Percentiles rank a stretch among this genome's conserved stretches.
These are phyloP conservation scores for Drosophila robusta DNA, from an alignment of 2,888 invertebrate species.

Conservation along the genomic window DNA sequence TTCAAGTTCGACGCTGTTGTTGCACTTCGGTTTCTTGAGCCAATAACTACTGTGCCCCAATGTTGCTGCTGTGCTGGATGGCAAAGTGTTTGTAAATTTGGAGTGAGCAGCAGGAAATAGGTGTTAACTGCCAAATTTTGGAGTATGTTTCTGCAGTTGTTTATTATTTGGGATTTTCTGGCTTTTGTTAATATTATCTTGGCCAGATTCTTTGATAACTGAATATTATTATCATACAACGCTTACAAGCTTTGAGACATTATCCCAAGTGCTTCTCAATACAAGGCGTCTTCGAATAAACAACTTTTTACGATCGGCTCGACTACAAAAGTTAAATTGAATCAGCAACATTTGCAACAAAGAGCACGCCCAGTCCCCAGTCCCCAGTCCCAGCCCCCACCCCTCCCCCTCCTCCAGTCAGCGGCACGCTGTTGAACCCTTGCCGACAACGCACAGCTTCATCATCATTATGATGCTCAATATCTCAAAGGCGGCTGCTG, in stretches of 20 bases:
- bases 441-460: constrained; percentile 53
- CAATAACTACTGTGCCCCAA: no score
- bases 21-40: constrained; percentile 12
- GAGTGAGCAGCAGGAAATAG: constrained; percentile 79
- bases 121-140: constrained; percentile 57
- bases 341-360: constrained; percentile 74
- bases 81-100: constrained; percentile 66
- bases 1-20: constrained; percentile 44
- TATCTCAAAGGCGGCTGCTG: constrained; percentile 55
- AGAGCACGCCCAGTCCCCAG: constrained; percentile 31
- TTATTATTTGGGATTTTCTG: not conserved
- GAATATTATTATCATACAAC: not conserved
- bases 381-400: no score
- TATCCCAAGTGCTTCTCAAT: constrained; percentile 69
- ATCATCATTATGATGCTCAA: constrained; percentile 72
- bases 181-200: constrained; percentile 1
- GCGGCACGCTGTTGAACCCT: constrained; percentile 33
- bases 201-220: constrained; percentile 2
- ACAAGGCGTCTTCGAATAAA: constrained; percentile 55
- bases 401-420: not conserved
- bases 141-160: not conserved
- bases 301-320: constrained; percentile 44
- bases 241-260: constrained; percentile 39
- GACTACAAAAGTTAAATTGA: constrained; percentile 69
- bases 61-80: constrained; percentile 16